Evolutionary conservation across 2,113 vertebrate species (phyloP), one percentile per base, ranked within the genome.

Genomic region (Zosterops hypoxanthus): DNA sequence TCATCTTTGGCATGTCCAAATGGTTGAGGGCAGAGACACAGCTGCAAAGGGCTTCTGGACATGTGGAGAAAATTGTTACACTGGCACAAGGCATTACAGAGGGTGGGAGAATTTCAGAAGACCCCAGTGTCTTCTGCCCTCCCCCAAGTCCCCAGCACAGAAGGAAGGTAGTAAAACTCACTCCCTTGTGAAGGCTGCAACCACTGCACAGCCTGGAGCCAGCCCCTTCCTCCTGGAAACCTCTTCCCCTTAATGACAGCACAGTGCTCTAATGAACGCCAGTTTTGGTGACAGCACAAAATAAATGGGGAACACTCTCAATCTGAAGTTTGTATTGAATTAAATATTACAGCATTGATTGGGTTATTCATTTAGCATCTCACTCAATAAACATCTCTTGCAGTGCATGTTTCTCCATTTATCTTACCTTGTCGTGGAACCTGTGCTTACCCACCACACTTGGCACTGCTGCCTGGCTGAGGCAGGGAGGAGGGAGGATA

Each of bases 281-380:
- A 79, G 57, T 84, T 88, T 94, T 12, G 11, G 50, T 95, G 97
- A 90, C 94, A 97, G 93, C 71, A 49, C 72, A 94, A 95, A 97
- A 96, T 96, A 90, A 95, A 97, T 94, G 92, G 93, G 80, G 83
- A 95, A 73, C 86, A 92, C 89, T 95, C 95, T 82, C 91, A 72
- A 83, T 95, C 92, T 95, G 93, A 95, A 96, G 91, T 95, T 95
- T 94, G 95, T 96, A 96, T 97, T 95, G 90, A 96, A 97, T 97
- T 97, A 96, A 97, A 96, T 97, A 97, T 97, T 96, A 96, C 95
- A 91, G 88, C 95, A 97, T 97, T 97, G 97, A 97, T 97, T 96
- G 94, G 95, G 94, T 96, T 96, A 96, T 97, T 97, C 95, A 96
- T 97, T 97, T 96, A 97, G 96, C 96, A 97, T 97, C 95, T 94